phyloP scores from a whole-genome alignment of 2,113 vertebrate species.

The Cariama cristata region DNA sequence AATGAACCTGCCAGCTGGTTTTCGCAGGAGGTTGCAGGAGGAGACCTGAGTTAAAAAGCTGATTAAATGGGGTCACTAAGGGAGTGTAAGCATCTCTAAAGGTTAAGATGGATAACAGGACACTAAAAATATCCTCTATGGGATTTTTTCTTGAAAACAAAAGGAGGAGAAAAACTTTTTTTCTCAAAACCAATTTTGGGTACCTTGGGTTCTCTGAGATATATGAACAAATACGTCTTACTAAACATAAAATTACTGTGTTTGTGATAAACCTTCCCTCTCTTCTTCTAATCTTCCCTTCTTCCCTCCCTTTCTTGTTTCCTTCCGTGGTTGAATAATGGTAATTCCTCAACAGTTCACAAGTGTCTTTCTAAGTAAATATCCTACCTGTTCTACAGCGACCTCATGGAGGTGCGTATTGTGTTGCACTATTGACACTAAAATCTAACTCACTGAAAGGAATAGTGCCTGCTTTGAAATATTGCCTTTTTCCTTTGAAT shows the following conservation, averaged over 20 bases:
- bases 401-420: not conserved
- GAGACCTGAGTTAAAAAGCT: slow-evolving; percentile 45
- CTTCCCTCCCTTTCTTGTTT: not conserved
- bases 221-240: not conserved
- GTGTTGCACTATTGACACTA: not conserved
- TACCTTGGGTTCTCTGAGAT: not conserved
- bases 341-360: not conserved
- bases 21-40: slow-evolving; percentile 28
- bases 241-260: not conserved
- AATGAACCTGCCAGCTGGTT: slow-evolving; percentile 70
- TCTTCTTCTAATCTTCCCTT: not conserved
- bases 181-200: not conserved
- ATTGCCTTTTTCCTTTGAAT: not conserved
- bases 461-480: not conserved
- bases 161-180: not conserved
- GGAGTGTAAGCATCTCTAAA: not conserved
- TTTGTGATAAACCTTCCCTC: not conserved
- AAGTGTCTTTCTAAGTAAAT: not conserved
- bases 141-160: not conserved
- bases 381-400: not conserved
- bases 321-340: not conserved
- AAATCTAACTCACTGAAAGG: not conserved
- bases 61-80: slow-evolving; percentile 37
- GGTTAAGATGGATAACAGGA: not conserved
- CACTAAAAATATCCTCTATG: not conserved